Conservation (phyloP, 2,113 vertebrate genomes). For the Varanus salvator region DNA sequence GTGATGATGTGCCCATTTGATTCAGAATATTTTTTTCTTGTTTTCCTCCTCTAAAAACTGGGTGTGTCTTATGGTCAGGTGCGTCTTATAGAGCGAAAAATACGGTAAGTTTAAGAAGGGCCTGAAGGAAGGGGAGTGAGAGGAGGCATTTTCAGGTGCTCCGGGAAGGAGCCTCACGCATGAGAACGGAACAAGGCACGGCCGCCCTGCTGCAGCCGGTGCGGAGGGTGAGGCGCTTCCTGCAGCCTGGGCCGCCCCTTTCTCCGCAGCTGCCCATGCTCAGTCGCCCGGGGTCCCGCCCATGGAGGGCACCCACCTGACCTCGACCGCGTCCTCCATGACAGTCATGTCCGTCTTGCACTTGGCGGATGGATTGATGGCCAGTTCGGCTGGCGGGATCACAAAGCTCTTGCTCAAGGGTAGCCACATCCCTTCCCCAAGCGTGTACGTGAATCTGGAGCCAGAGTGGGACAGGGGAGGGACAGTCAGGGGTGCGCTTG, state of each 20-base stretch:
- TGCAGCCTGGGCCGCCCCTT: neutral
- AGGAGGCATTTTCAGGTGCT: no score
- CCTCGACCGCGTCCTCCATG: slow-evolving; percentile 98
- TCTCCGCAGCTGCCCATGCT: rapidly evolving
- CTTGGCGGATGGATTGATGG: slow-evolving; percentile 98
- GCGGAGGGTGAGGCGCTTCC: neutral
- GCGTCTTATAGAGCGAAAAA: no score
- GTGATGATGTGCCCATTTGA: no score
- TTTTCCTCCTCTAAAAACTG: no score
- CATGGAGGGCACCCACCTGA: slow-evolving; percentile 80
- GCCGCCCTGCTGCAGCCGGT: neutral
- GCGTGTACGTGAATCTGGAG: slow-evolving; percentile 94
- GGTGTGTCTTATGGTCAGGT: no score
- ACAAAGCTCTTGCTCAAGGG: slow-evolving; percentile 98
- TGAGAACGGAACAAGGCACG: neutral
- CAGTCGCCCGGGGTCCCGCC: neutral
- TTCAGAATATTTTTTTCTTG: no score
- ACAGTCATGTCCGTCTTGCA: slow-evolving; percentile 99
- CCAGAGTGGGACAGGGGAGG: slow-evolving; percentile 19
- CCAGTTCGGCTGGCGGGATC: slow-evolving; percentile 94
- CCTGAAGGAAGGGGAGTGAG: neutral
- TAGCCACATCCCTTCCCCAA: slow-evolving; percentile 98
- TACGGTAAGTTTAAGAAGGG: no score
- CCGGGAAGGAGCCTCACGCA: neutral
- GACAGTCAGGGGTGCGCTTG: neutral